Base-by-base conservation (phyloP, 2,888 invertebrate genomes). In the Danaus chrysippus region DNA sequence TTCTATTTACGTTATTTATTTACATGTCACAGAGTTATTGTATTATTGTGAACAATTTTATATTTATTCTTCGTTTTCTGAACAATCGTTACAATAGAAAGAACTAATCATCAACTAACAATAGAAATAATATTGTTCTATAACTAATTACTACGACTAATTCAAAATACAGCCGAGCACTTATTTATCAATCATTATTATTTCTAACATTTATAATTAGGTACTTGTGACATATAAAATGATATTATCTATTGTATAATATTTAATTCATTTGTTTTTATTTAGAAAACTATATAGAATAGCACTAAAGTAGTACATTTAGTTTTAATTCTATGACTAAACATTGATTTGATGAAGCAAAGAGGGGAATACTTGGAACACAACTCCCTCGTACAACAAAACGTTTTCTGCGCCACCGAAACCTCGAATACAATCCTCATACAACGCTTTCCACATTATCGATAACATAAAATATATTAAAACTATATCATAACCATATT, bases 391-490 rank as follows among this genome's bases (percentile, higher is more conserved):
- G 80, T 78, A 75, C 73, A 75, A 70, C 76, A 75, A 73, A n/a
- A 79, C 78, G 86, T 87, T 87, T 87, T 87, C 86, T 86, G 87
- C 86, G 79, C 84, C 81, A 87, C 76, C 78, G 83, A 70, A 85
- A 77, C 81, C 77, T 79, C 78, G 87, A 82, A 86, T 82, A 78
- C 83, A 78, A 81, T 80, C 81, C 77, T 82, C 84, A 81, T 78
- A 77, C 77, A 78, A 79, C 73, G 68, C 70, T 69, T 70, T 75
- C 69, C 68, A 75, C 72, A 72, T 62, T 71, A 73, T 61, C 57
- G 54, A 68, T 65, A 59, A 66, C 49, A 52, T 23, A 52, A 13
- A 5, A 43, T 52, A 56, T 42, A 55, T 42, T 0, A 19, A 53
- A 19, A 43, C 15, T 52, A 52, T 43, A 44, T 13, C 44, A 44